Evolutionary conservation across 2,797 vertebrate species (phyloP), one percentile per base, ranked within the genome.

Genomic region (Hypotaenidia philippensis): DNA sequence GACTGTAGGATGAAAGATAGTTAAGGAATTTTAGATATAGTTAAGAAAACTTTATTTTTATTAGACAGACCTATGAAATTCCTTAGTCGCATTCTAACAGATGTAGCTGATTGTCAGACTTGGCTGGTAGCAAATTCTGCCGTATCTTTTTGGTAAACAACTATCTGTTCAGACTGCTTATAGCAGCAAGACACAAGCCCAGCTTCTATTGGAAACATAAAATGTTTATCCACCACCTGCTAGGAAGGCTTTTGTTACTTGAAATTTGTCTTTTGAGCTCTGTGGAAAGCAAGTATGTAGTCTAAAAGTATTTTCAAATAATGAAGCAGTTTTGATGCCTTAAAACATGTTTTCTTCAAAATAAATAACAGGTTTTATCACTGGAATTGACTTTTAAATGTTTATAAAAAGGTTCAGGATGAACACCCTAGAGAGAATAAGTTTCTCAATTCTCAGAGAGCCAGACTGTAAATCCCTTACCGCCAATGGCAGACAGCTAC

Each of bases 171-270:
- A 87, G 53, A 92, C 57, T 26, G 53, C 83, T 95, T 92, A 83
- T 50, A 95, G 76, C 84, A 95, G 87, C 76, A 85, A 95, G 84
- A 95, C 53, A 95, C 29, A 92, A 91, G 63, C 44, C 70, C 0
- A 0, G 66, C 77, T 92, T 93, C 84, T 86, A 75, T 61, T 79
- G 82, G 63, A 94, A 97, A 91, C 77, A 89, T 63, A 92, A 96
- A 95, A 93, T 93, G 82, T 96, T 96, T 96, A 94, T 89, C 94
- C 79, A 81, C 94, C 94, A 96, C 94, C 92, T 93, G 92, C 94
- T 94, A 91, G 49, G 94, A 95, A 95, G 55, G 56, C 72, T 97
- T 96, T 96, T 97, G 93, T 94, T 94, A 75, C 89, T 93, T 86
- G 65, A 85, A 92, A 95, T 92, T 95, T 93, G 72, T 96, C 82